Evolutionary conservation across 1,140 invertebrate genomes (phyloP).

Genomic region (Nymphalis io): DNA sequence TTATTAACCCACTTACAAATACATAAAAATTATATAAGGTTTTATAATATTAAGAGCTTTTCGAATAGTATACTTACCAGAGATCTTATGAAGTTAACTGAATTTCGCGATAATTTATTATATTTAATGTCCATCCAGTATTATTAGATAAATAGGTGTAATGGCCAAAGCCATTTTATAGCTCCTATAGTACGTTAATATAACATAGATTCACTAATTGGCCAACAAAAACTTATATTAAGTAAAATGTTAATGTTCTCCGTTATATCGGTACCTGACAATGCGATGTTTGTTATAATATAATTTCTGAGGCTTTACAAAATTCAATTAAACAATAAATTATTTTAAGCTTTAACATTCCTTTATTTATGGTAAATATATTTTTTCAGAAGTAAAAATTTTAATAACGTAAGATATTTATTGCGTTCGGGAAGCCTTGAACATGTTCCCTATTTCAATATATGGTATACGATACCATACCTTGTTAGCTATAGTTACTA

Average conservation of each 20-base stretch:
- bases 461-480: not conserved
- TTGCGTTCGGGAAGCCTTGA: not conserved
- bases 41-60: conserved; percentile 77
- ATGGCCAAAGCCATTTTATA: conserved; percentile 65
- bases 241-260: conserved; percentile 33
- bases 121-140: conserved; percentile 79
- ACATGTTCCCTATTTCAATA: not conserved
- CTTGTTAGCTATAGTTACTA: not conserved
- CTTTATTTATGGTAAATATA: not conserved
- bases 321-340: not conserved
- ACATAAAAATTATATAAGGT: conserved; percentile 65
- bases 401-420: not conserved
- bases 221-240: conserved; percentile 54
- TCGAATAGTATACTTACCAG: conserved; percentile 75
- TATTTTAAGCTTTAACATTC: not conserved
- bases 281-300: not conserved
- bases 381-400: not conserved
- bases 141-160: conserved; percentile 77
- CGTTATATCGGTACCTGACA: conserved; percentile 5
- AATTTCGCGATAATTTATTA: conserved; percentile 75
- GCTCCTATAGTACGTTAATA: conserved; percentile 63
- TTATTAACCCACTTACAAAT: conserved; percentile 61
- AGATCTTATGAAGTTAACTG: conserved; percentile 77
- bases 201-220: conserved; percentile 64
- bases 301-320: conserved; percentile 2